phyloP scores from a whole-genome alignment of 2,113 vertebrate genomes.

The Smithornis capensis region DNA sequence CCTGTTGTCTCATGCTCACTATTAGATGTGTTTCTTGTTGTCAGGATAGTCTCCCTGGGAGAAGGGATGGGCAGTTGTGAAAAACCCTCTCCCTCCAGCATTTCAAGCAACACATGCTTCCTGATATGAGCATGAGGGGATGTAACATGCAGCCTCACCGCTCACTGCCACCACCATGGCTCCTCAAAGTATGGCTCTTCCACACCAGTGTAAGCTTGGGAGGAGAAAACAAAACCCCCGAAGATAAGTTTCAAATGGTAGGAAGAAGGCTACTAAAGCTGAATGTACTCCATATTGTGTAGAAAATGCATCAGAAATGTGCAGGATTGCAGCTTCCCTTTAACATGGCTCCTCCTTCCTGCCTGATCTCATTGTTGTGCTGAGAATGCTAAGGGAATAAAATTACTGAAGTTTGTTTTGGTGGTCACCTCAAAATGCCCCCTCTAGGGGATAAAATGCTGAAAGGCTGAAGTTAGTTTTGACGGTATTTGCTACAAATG shows the following conservation, averaged over 20 bases:
- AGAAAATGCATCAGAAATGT: not conserved
- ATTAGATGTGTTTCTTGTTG: not conserved
- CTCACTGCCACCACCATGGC: accelerated
- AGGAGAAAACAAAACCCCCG: not conserved
- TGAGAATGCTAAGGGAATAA: not conserved
- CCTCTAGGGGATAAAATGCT: accelerated
- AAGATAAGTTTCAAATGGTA: not conserved
- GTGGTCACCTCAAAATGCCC: not conserved
- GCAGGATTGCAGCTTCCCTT: not conserved
- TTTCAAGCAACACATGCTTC: not conserved
- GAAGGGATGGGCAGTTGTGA: not conserved
- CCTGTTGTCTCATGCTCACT: accelerated
- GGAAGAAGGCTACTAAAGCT: not conserved
- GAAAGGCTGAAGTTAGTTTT: not conserved
- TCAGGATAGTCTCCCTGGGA: not conserved
- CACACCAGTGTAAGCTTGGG: not conserved
- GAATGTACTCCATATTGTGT: not conserved
- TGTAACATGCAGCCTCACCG: accelerated
- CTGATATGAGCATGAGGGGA: accelerated
- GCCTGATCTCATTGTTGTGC: not conserved
- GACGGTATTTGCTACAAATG: not conserved
- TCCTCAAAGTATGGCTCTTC: not conserved
- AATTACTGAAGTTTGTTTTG: not conserved
- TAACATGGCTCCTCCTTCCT: not conserved
- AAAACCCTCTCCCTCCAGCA: not conserved